Evolutionary conservation across 1,140 invertebrate genomes (phyloP), one percentile per base, ranked within the genome.

Genomic region (Macrotrachela quadricornifera): DNA sequence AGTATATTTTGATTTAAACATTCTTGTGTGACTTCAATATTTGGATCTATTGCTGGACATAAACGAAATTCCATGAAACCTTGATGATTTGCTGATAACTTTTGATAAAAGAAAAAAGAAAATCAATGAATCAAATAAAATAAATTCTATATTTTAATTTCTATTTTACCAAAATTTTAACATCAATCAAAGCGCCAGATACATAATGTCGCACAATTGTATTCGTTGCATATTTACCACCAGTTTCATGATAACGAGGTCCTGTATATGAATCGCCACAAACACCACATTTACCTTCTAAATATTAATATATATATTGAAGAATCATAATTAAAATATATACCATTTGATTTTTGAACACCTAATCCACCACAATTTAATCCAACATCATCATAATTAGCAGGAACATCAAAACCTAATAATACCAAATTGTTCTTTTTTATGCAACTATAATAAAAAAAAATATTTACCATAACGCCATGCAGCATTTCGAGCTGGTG

Each of bases 401-500:
- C 81, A 1, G 85, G 83, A 71, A 85, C 88, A 1, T 80, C 79
- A 69, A 81, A 91, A 1, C 85, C 80, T 30, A 30, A 2, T 4
- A 30, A 30, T 2, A 30, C 21, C 2, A 30, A n/a, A n/a, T n/a
- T n/a, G n/a, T n/a, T 30, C 21, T 30, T 30, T 30, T 30, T 30
- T 30, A 30, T 4, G 2, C 21, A 4, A 30, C 21, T 30, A 4
- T 30, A 4, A 30, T 30, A 8, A 30, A 30, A 30, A n/a, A 4
- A 30, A 30, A 2, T 30, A 30, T 30, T 30, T 30, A 30, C 21
- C 86, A 62, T 86, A 83, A 47, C 86, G 72, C 86, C 86, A 92
- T 82, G 87, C 86, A 17, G 79, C 79, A 69, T 90, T 88, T 16
- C 86, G 75, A 0, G 83, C 78, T 1, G 86, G 85, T 0, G 86